phyloP scores from a whole-genome alignment of 2,797 vertebrate species.

The Macropodus opercularis region DNA sequence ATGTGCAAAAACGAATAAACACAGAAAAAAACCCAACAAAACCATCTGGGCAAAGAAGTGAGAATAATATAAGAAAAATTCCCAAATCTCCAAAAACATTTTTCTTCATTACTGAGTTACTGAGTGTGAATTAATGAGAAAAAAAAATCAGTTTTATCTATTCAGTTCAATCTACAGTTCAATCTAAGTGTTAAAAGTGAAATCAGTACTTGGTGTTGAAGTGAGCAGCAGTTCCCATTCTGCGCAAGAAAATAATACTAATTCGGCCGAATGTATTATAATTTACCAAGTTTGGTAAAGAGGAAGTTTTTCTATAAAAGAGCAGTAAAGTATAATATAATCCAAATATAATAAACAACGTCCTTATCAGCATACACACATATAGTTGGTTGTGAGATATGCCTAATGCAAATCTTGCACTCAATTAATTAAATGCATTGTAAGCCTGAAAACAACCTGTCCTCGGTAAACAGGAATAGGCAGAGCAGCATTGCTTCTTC shows the following conservation, averaged over 20 bases:
- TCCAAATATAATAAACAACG: background rate
- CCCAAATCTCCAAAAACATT: slow-evolving; percentile 1
- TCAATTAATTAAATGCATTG: background rate
- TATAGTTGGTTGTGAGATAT: background rate
- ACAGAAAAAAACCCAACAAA: slow-evolving; percentile 32
- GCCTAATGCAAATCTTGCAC: background rate
- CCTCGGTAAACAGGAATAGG: background rate
- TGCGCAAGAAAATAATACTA: too few species aligned
- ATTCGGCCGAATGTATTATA: too few species aligned
- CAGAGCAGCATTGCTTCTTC: background rate
- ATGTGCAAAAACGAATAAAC: slow-evolving; percentile 53
- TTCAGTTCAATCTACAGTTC: background rate
- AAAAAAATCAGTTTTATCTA: background rate
- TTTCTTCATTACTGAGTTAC: background rate
- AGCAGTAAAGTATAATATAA: too few species aligned
- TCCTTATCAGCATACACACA: background rate
- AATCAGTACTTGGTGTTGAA: too few species aligned
- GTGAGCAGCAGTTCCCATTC: too few species aligned
- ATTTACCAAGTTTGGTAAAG: too few species aligned
- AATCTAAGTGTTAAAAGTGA: background rate
- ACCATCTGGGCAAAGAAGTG: slow-evolving; percentile 26
- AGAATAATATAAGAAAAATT: too few species aligned
- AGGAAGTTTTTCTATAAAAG: too few species aligned
- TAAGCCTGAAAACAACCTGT: background rate
- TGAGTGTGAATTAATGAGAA: background rate